Percentiles rank a stretch among this genome's conserved stretches.
These are phyloP conservation scores for Sceloporus undulatus DNA, from an alignment of 2,113 vertebrate genomes.

Conservation along the genomic window DNA sequence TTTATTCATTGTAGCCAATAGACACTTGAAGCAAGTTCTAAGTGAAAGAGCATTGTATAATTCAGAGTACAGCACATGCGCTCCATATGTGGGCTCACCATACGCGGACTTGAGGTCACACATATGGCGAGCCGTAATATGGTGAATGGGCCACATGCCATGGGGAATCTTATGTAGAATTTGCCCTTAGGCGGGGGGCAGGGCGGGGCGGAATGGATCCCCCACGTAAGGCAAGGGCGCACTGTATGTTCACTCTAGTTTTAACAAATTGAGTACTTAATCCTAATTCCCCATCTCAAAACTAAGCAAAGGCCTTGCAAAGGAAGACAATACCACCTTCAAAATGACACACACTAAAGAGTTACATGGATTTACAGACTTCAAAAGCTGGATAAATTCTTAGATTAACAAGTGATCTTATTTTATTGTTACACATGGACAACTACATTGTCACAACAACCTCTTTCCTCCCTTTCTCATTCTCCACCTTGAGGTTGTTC, in stretches of 20 bases:
- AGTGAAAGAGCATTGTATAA: background rate
- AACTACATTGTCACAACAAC: background rate
- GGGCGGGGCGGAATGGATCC: no score
- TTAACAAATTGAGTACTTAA: background rate
- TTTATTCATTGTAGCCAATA: no score
- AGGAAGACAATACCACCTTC: background rate
- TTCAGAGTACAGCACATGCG: no score
- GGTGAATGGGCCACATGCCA: no score
- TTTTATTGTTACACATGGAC: background rate
- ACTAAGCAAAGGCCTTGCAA: background rate
- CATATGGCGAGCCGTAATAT: no score
- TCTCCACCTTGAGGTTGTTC: constrained; percentile 18
- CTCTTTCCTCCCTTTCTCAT: background rate
- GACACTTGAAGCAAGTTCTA: background rate
- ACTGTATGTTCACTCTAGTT: no score
- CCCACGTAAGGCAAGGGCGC: no score
- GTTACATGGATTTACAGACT: background rate
- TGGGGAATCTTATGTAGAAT: no score
- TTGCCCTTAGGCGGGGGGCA: no score
- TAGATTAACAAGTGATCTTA: background rate
- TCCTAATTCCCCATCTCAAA: background rate
- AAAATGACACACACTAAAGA: background rate
- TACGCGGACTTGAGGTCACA: no score
- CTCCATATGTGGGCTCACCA: no score
- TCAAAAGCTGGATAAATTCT: background rate